Evolutionary conservation across 2,797 vertebrate genomes (phyloP), one percentile per base, ranked within the genome.

Genomic region (Limosa lapponica): DNA sequence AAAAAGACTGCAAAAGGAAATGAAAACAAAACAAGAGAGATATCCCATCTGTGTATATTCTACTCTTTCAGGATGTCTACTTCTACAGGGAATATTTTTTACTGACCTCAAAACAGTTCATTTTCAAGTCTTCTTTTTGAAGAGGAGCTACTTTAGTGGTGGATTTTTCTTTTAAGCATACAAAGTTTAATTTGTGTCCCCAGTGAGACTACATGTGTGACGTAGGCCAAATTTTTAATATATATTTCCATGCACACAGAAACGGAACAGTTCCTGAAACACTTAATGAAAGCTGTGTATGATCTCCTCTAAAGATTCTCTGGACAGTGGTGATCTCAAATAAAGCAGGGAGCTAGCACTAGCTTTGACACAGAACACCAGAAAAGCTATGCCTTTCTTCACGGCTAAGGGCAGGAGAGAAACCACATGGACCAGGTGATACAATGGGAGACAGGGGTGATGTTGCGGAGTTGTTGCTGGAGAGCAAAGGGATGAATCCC

Each of bases 1-100:
- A 87, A 75, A 75, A 69, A 28, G 39, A 25, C 51, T 93, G 55
- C 44, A 67, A 77, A 93, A 95, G 46, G 74, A 95, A 96, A 95
- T 74, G 41, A 82, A 96, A 95, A 85, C 44, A 89, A 84, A 94
- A 54, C 51, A 86, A 82, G 51, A 75, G 62, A 81, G 14, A 39
- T 84, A 64, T 36, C 37, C 70, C n/a, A 41, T 70, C 59, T 89
- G 41, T 80, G 18, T 82, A 39, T 69, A 46, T 84, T 82, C 43
- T 77, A 2, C 39, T 59, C 25, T 93, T 92, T 80, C 77, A 90
- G 78, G 67, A 89, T 89, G 82, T 94, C 87, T 95, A 3, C 62
- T 82, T 93, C 64, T 61, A 39, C 55, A 70, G 22, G 57, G 41
- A 77, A 57, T 22, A 34, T 61, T 92, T 82, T 70, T 87, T 30